Percentiles rank a stretch among this genome's conserved stretches.
phyloP scores from a whole-genome alignment of 2,888 invertebrate genomes.

The Stenichneumon culpator region DNA sequence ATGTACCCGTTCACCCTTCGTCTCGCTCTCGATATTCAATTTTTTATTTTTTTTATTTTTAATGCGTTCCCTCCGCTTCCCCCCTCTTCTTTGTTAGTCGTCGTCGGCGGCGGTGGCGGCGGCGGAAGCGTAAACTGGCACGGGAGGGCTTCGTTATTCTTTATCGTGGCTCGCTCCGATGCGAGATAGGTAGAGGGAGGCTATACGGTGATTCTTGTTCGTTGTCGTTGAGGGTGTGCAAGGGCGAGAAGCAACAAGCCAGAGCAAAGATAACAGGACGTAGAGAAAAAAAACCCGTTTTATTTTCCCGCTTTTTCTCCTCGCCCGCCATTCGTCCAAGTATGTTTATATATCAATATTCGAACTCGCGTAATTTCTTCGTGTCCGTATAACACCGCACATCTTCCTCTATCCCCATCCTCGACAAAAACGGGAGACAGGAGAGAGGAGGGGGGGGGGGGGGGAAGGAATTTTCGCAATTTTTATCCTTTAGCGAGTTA shows the following conservation, averaged over 20 bases:
- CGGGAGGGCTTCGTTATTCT: constrained; percentile 42
- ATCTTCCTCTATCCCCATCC: neutral
- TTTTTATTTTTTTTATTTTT: neutral
- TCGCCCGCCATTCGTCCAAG: constrained; percentile 3
- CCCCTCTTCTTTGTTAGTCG: constrained; percentile 32
- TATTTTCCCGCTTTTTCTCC: neutral
- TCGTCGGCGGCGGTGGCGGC: neutral
- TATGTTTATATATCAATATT: neutral
- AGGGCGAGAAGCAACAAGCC: constrained; percentile 42
- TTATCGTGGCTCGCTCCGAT: constrained; percentile 46
- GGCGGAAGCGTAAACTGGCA: constrained; percentile 2
- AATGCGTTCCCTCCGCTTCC: constrained; percentile 3
- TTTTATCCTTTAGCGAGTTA: constrained; percentile 42
- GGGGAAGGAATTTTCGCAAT: constrained; percentile 51
- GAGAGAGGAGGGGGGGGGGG: neutral
- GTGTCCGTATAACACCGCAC: neutral
- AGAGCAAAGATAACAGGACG: constrained; percentile 22
- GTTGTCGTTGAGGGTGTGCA: constrained; percentile 24
- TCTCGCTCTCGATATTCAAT: constrained; percentile 18
- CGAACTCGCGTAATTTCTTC: constrained; percentile 17
- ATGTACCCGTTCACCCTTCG: constrained; percentile 55
- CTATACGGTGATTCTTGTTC: neutral
- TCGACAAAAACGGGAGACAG: neutral
- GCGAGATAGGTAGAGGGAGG: neutral
- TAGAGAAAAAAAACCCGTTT: constrained; percentile 26